A percentile compares a stretch with the other conserved stretches of the same genome.
Conservation (phyloP, 2,888 invertebrate species). For the Malachius bipustulatus region DNA sequence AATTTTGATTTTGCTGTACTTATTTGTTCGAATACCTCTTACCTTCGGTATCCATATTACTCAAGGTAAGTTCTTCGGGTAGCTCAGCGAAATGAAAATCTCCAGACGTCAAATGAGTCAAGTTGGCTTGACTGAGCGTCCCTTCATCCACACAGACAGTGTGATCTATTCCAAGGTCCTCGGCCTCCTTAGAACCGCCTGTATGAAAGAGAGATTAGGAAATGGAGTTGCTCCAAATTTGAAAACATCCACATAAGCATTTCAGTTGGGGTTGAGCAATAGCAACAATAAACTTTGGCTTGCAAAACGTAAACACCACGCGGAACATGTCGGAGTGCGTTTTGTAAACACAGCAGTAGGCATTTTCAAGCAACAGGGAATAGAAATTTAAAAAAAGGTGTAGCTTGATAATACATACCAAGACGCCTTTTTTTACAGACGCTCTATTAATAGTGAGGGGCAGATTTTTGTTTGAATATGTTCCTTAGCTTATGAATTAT, state of each 20-base stretch:
- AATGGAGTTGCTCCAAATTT: too few relatives aligned
- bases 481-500: background rate
- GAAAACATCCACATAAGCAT: too few relatives aligned
- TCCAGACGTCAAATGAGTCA: slow-evolving; percentile 24
- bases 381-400: background rate
- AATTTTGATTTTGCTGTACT: too few relatives aligned
- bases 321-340: too few relatives aligned
- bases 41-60: slow-evolving; percentile 31
- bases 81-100: slow-evolving; percentile 31
- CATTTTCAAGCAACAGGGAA: too few relatives aligned
- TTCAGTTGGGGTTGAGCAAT: too few relatives aligned
- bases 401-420: slow-evolving; percentile 1
- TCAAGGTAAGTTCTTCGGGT: slow-evolving; percentile 29
- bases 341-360: too few relatives aligned
- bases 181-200: slow-evolving; percentile 2
- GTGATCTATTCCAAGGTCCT: background rate
- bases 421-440: background rate
- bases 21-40: slow-evolving; percentile 8
- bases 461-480: background rate
- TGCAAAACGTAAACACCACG: too few relatives aligned
- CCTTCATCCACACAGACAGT: slow-evolving; percentile 20
- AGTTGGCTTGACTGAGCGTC: slow-evolving; percentile 16
- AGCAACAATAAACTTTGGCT: too few relatives aligned
- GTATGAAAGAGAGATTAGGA: too few relatives aligned
- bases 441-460: background rate